Conservation (phyloP, 2,888 invertebrate species). For the Drosophila longiperda region DNA sequence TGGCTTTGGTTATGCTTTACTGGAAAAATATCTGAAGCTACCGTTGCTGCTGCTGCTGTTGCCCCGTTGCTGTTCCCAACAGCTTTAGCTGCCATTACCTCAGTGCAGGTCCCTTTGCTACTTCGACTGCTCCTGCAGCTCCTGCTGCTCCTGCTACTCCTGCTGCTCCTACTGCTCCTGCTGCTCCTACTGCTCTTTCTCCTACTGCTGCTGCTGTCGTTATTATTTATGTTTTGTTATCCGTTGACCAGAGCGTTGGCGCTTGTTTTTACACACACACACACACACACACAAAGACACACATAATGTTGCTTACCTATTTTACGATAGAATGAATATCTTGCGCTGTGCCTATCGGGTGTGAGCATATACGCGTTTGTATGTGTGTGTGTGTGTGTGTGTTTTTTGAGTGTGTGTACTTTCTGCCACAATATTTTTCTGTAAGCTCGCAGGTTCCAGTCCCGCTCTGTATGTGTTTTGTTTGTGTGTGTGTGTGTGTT, state of each 20-base stretch:
- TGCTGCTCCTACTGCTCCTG: slow-evolving; percentile 31
- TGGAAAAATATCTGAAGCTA: slow-evolving; percentile 30
- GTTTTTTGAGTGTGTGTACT: slow-evolving; percentile 43
- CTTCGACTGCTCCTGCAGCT: background rate
- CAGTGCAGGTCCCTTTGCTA: slow-evolving; percentile 8
- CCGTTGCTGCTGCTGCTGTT: slow-evolving; percentile 8
- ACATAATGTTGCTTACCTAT: slow-evolving; percentile 71
- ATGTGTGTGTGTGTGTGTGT: slow-evolving; percentile 18
- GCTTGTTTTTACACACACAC: slow-evolving; percentile 64
- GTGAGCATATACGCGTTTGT: slow-evolving; percentile 7
- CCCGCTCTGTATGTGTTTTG: slow-evolving; percentile 18
- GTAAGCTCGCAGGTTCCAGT: slow-evolving; percentile 64
- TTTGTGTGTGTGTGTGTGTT: slow-evolving; percentile 16
- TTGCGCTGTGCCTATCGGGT: slow-evolving; percentile 36
- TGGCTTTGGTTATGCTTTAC: slow-evolving; percentile 29
- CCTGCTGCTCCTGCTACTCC: slow-evolving; percentile 23
- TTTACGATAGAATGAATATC: slow-evolving; percentile 80
- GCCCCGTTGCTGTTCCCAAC: slow-evolving; percentile 38
- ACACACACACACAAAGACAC: slow-evolving; percentile 25
- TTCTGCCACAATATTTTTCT: slow-evolving; percentile 77
- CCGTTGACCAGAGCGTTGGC: slow-evolving; percentile 79
- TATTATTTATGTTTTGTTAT: slow-evolving; percentile 83
- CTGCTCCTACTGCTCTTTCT: slow-evolving; percentile 36
- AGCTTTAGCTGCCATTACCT: slow-evolving; percentile 48
- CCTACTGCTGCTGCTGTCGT: slow-evolving; percentile 58